Evolutionary conservation across 2,797 vertebrate species (phyloP), one percentile per base, ranked within the genome.

Genomic region (Rhyacichthys aspro): DNA sequence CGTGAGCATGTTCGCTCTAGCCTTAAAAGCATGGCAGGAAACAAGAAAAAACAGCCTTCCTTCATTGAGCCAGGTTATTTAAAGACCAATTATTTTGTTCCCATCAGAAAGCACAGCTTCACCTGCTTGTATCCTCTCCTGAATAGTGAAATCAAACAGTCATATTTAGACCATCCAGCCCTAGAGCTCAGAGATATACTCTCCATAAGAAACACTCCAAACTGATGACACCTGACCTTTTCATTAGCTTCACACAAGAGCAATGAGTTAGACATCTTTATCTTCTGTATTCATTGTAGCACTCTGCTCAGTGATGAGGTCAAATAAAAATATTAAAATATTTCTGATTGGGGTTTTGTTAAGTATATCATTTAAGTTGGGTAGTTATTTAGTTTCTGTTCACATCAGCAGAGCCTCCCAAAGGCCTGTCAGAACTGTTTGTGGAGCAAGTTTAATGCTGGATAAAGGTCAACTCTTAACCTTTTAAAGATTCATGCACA

Each of bases 31-130:
- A 50, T n/a, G 32, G 43, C 12, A 23, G 43, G 54, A 62, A 70
- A 43, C 15, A 34, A 43, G 37, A 11, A 17, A 37, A 23, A 10
- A 28, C 36, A 39, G 34, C 17, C 48, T 61, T 1, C 2, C 42
- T 54, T 23, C 19, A 63, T 38, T 17, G 48, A 12, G n/a, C 3
- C 34, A n/a, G n/a, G 59, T 43, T 54, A 23, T 59, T 72, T 57
- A 50, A 2, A 60, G 61, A 43, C 68, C 62, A 58, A 55, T 78
- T 81, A 67, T 59, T 66, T 70, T 68, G 48, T 44, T 55, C 14
- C 11, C 9, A 18, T 46, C 48, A 3, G 49, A 69, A 34, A 32
- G 34, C 10, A 17, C 42, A 10, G 12, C 36, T 56, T 72, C 41
- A 64, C 44, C 49, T 67, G 68, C 19, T 45, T 17, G n/a, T 2